These are phyloP conservation scores for Blomia tropicalis DNA, from an alignment of 2,888 invertebrate genomes.

Conservation along the genomic window DNA sequence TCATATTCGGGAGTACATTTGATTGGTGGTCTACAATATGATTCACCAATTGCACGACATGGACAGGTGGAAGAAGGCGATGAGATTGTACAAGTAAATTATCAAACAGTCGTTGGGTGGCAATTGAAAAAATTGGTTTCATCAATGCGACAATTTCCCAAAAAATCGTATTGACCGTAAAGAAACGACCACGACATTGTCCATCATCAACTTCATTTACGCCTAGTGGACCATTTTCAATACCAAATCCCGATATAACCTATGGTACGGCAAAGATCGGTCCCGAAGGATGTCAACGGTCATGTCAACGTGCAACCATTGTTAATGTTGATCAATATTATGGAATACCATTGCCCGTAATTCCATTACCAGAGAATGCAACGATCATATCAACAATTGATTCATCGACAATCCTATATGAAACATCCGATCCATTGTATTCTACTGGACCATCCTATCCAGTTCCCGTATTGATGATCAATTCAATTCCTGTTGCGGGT, in stretches of 20 bases:
- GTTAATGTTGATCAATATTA: neutral
- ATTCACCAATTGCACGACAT: conserved; percentile 48
- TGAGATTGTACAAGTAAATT: conserved; percentile 76
- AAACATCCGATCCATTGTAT: neutral
- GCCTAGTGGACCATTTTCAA: neutral
- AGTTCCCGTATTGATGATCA: too few relatives aligned
- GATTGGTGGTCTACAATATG: conserved; percentile 65
- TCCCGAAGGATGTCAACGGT: neutral
- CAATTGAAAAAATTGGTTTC: conserved; percentile 57
- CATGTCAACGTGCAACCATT: neutral
- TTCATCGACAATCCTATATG: too few relatives aligned
- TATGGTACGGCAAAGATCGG: too few relatives aligned
- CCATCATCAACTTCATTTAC: conserved; percentile 24
- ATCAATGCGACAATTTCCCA: conserved; percentile 53
- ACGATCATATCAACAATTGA: neutral
- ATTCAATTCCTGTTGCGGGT: too few relatives aligned
- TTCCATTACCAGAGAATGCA: neutral
- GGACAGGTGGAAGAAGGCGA: conserved; percentile 87
- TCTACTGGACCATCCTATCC: neutral
- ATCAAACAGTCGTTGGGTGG: conserved; percentile 57
- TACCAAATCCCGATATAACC: conserved; percentile 8
- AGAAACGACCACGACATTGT: conserved; percentile 58
- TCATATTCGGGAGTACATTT: conserved; percentile 58
- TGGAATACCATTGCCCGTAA: neutral
- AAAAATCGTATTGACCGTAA: conserved; percentile 63